Evolutionary conservation across 2,888 invertebrate species (phyloP), one percentile per base, ranked within the genome.

Genomic region (Oligia latruncula): DNA sequence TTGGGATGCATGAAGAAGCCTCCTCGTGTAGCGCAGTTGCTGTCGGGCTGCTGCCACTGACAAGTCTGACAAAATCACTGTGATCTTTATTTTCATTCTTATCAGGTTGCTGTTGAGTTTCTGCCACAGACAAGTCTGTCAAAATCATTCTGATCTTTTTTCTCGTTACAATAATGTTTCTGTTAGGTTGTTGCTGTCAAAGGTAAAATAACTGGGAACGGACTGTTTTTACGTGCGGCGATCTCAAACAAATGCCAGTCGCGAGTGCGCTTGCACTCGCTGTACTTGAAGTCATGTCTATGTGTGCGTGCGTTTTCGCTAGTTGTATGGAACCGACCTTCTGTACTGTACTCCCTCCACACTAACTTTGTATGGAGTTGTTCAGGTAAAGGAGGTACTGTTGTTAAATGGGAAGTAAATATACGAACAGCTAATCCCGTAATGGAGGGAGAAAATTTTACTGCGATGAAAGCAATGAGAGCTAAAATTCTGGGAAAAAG

Each of bases 301-400:
- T 29, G 40, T 60, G 55, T 79, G 64, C n/a, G 35, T 55, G 20
- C 20, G 5, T 65, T 40, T 46, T 49, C 6, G 1, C 17, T 29
- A 6, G 0, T 66, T 29, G 40, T 35, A 40, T 40, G 0, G 8
- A 58, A 0, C 23, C 1, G 15, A 60, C 23, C 81, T 80, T 60
- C 60, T 81, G 52, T 29, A 46, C 17, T 40, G 3, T 17, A 43
- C 5, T 43, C n/a, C 20, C 4, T n/a, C 0, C 29, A 75, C 13
- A 71, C 72, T 66, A 77, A 86, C 73, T 83, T 80, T 62, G 70
- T 74, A 78, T 80, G 23, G 77, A 83, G 77, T 80, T 82, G 65
- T 74, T 86, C 77, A 70, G 65, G 49, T 43, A 58, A 78, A 82
- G 68, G n/a, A 76, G 66, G 40, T 75, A 66, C 46, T n/a, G 71